phyloP scores from a whole-genome alignment of 2,888 invertebrate species.

The Pseudolycoriella hygida region DNA sequence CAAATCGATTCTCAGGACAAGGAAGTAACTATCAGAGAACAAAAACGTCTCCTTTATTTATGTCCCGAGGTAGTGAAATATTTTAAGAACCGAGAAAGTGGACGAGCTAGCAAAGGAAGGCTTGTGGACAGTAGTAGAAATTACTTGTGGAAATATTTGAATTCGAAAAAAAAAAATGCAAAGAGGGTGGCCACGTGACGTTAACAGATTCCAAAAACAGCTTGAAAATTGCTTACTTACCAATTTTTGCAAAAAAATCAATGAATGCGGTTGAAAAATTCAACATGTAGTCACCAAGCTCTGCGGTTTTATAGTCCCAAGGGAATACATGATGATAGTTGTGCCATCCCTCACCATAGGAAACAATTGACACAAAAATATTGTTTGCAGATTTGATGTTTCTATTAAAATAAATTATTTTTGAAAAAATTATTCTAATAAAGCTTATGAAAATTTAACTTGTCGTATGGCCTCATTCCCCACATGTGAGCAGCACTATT shows the following conservation, averaged over 20 bases:
- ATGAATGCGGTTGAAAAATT: conserved; percentile 46
- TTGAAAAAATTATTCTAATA: not conserved
- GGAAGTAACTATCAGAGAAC: no score
- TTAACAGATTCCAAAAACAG: no score
- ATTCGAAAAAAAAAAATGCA: no score
- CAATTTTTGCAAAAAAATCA: conserved; percentile 49
- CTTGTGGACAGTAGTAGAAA: no score
- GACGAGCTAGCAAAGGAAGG: no score
- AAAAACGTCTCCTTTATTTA: no score
- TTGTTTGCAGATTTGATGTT: conserved; percentile 54
- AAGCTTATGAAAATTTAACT: conserved; percentile 30
- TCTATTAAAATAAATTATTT: conserved; percentile 19
- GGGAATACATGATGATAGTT: conserved; percentile 83
- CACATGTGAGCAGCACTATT: conserved; percentile 88
- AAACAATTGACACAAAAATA: conserved; percentile 41
- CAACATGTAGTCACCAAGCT: conserved; percentile 45
- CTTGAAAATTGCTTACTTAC: no score
- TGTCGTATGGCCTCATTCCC: conserved; percentile 81
- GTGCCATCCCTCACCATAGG: conserved; percentile 70
- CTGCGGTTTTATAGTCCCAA: conserved; percentile 63
- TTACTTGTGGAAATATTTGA: not conserved
- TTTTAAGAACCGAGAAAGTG: no score
- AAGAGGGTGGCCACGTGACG: no score
- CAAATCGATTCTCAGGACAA: no score
- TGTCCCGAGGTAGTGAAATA: no score